Evolutionary conservation across 2,797 vertebrate genomes (phyloP).

Genomic region (Neosilurus hyrtlii): DNA sequence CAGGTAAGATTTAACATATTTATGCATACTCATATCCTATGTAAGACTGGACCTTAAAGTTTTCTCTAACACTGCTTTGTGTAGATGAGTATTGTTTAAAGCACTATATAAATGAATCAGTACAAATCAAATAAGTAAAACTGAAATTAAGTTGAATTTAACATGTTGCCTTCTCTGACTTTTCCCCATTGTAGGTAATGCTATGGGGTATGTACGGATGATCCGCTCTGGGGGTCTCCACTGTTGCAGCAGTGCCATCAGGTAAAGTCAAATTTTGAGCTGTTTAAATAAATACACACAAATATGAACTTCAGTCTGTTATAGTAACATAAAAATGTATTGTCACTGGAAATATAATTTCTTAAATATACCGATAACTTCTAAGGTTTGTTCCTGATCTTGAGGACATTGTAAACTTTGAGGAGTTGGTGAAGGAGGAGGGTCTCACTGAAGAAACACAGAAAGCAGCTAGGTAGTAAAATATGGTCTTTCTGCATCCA

Average conservation of each 20-base stretch:
- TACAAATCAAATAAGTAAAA: background rate
- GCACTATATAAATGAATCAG: background rate
- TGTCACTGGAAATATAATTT: conserved; percentile 2
- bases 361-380: background rate
- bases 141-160: background rate
- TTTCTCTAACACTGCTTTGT: background rate
- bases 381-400: conserved; percentile 95
- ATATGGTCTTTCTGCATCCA: background rate
- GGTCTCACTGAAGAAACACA: conserved; percentile 90
- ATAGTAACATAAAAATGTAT: background rate
- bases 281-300: too few relatives aligned
- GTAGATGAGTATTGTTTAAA: background rate
- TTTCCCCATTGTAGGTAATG: conserved; percentile 79
- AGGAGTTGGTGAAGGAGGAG: conserved; percentile 97
- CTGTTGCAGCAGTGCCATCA: conserved; percentile 97
- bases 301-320: background rate
- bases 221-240: conserved; percentile 97
- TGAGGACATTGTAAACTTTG: conserved; percentile 98
- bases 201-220: conserved; percentile 98
- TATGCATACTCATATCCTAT: too few relatives aligned
- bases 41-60: too few relatives aligned
- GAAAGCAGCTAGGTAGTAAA: conserved; percentile 85
- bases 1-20: too few relatives aligned
- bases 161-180: too few relatives aligned
- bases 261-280: conserved; percentile 69